A percentile compares a stretch with the other conserved stretches of the same genome.
These are phyloP conservation scores for Bothrops jararaca DNA, from an alignment of 2,113 vertebrate genomes.

Conservation along the genomic window DNA sequence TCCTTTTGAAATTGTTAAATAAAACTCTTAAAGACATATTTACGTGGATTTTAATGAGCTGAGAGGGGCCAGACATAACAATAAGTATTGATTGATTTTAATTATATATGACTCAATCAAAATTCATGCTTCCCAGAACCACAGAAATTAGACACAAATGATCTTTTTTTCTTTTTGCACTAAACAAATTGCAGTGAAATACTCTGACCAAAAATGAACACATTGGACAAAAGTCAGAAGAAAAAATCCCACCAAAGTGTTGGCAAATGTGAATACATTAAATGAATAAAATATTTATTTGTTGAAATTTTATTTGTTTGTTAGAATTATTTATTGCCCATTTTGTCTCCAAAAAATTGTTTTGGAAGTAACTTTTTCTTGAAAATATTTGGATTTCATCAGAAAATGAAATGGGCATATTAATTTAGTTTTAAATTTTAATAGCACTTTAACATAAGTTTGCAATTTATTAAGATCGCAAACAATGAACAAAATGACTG, in stretches of 20 bases:
- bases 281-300: neutral
- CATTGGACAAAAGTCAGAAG: neutral
- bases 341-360: neutral
- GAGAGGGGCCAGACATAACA: too few species aligned
- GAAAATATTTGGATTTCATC: neutral
- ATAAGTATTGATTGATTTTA: neutral
- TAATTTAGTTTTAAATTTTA: neutral
- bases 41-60: too few species aligned
- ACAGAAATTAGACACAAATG: neutral
- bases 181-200: neutral
- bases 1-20: too few species aligned
- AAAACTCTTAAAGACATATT: too few species aligned
- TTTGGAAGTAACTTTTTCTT: neutral
- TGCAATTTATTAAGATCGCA: neutral
- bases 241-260: neutral
- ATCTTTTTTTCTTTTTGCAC: neutral
- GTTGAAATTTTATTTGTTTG: neutral
- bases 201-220: neutral
- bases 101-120: neutral
- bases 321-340: too few species aligned
- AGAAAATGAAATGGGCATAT: neutral
- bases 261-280: neutral
- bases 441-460: neutral
- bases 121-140: neutral
- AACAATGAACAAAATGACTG: neutral